Percentiles rank a stretch among this genome's conserved stretches.
These are phyloP conservation scores for Halisarca cf. caerulea DNA, from an alignment of 37 sponge, comb jelly and placozoan species.

Conservation along the genomic window DNA sequence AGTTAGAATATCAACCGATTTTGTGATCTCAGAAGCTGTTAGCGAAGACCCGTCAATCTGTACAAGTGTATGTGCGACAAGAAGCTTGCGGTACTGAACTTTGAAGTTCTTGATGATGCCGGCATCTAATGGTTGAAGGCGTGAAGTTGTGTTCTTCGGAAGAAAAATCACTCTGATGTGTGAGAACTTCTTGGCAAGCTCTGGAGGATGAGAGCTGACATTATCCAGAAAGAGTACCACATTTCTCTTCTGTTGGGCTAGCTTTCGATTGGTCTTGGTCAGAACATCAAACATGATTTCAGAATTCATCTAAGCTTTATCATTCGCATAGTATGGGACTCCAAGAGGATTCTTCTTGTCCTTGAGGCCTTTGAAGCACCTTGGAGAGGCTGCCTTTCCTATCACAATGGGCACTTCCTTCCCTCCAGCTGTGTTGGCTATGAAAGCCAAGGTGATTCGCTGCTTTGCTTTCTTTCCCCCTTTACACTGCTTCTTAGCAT, in stretches of 20 bases:
- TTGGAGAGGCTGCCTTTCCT: constrained; percentile 36
- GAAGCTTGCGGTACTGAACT: constrained; percentile 16
- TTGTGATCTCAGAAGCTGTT: constrained; percentile 26
- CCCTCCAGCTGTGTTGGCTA: constrained; percentile 49
- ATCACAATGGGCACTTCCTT: constrained; percentile 50
- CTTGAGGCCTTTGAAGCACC: constrained; percentile 33
- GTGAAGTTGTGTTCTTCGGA: constrained; percentile 33
- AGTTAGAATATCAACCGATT: constrained; percentile 24
- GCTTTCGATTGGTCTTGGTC: constrained; percentile 6
- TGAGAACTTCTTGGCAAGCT: constrained; percentile 8
- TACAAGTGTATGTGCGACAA: constrained; percentile 7
- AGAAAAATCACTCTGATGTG: constrained; percentile 26
- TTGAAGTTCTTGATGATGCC: constrained; percentile 34
- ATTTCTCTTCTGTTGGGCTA: constrained; percentile 20
- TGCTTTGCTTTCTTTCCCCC: constrained; percentile 45
- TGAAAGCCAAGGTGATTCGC: constrained; percentile 22
- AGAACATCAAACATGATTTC: constrained; percentile 19
- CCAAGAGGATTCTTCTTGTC: constrained; percentile 32
- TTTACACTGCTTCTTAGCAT: constrained; percentile 12
- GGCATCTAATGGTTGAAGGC: no score
- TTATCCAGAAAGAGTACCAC: constrained; percentile 15
- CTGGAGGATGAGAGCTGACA: constrained; percentile 24
- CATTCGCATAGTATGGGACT: constrained; percentile 37
- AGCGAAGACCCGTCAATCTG: constrained; percentile 30
- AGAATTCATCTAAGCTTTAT: constrained; percentile 40